Percentiles rank a stretch among this genome's conserved stretches.
Conservation (phyloP, 2,797 vertebrate species). For the Prionace glauca region DNA sequence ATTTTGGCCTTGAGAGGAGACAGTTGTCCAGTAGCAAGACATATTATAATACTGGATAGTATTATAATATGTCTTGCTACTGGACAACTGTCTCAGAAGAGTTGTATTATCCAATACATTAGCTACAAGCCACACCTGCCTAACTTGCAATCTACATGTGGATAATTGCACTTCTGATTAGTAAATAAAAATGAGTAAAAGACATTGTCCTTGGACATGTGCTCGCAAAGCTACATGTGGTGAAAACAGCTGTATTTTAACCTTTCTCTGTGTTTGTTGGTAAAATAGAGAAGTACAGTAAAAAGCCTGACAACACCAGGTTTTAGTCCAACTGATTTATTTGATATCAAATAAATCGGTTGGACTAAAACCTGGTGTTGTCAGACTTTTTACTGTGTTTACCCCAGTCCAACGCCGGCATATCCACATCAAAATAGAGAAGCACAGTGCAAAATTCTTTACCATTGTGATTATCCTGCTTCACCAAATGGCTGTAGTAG, state of each 20-base stretch:
- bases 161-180: neutral
- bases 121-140: neutral
- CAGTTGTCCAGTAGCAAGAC: neutral
- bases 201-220: neutral
- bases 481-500: neutral
- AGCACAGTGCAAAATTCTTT: neutral
- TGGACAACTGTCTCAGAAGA: too few species aligned
- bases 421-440: neutral
- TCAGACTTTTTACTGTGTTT: too few species aligned
- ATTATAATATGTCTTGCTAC: too few species aligned
- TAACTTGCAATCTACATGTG: neutral
- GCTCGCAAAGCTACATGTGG: neutral
- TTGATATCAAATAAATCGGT: too few species aligned
- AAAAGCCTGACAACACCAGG: too few species aligned
- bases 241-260: neutral
- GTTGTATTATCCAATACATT: neutral
- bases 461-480: neutral
- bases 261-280: neutral
- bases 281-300: neutral
- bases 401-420: too few species aligned
- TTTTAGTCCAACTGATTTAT: too few species aligned
- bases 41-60: neutral
- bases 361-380: too few species aligned
- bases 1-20: neutral
- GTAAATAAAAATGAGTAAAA: slow-evolving; percentile 1